phyloP scores from a whole-genome alignment of 2,888 invertebrate species.

The Hymenopus coronatus region DNA sequence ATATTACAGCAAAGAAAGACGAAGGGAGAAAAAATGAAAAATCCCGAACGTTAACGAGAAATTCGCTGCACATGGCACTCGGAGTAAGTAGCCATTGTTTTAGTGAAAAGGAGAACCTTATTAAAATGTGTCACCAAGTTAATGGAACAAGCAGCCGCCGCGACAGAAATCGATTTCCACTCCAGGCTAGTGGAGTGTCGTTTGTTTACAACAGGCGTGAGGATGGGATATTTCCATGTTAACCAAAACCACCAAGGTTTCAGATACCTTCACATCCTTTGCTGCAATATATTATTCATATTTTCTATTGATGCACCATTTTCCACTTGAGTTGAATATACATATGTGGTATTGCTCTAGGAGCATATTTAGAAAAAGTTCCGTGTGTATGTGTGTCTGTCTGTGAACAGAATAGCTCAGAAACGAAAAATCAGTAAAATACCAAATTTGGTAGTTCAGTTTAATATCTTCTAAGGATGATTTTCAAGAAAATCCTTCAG shows the following conservation, averaged over 20 bases:
- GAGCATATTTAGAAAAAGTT: no score
- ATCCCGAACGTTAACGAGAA: neutral
- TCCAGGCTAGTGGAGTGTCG: neutral
- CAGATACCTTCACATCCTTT: neutral
- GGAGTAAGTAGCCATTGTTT: neutral
- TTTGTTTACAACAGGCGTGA: neutral
- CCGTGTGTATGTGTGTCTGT: no score
- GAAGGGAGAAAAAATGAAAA: neutral
- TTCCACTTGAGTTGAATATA: no score
- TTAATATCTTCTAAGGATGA: no score
- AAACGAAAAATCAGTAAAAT: no score
- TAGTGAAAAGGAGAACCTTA: neutral
- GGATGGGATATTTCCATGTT: neutral
- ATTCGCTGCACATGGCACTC: neutral
- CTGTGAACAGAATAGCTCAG: no score
- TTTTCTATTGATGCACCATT: no score
- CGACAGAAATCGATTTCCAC: neutral
- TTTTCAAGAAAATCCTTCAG: no score
- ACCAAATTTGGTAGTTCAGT: no score
- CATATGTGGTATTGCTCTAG: no score
- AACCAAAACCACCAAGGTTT: neutral
- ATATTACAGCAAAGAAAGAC: neutral
- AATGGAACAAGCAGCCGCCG: neutral
- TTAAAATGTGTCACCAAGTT: conserved; percentile 4
- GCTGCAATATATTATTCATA: no score